Evolutionary conservation across 2,113 vertebrate species (phyloP), one percentile per base, ranked within the genome.

Genomic region (Marmota flaviventris): DNA sequence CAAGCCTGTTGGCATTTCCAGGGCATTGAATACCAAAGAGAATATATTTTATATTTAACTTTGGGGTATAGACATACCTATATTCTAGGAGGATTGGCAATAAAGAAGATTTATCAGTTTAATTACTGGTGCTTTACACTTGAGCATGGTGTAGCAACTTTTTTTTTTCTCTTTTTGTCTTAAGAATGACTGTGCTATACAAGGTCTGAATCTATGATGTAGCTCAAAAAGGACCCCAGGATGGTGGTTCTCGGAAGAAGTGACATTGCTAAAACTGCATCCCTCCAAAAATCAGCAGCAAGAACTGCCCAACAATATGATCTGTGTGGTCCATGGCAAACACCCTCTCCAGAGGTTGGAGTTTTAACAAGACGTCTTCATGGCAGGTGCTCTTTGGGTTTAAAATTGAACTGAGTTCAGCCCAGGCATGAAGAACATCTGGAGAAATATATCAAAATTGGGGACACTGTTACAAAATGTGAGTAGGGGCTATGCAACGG

Each of bases 1-100:
- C 34, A 95, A 85, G 65, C 16, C 69, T 81, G 53, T 56, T 95
- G 94, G 85, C 87, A 92, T 93, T 95, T 90, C 56, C 86, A 98
- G 87, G 56, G 8, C 87, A 97, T 1, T 87, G 76, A 92, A 73
- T 91, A 85, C 22, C 51, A 93, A 81, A 51, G 75, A 84, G 45
- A 88, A 73, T 24, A 53, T 56, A 76, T 82, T 93, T 92, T 89
- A 67, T 94, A 42, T 85, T 96, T 94, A 95, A 94, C 48, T 91
- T 92, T 93, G 78, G 58, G 73, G 29, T 75, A 48, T 91, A 58
- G 94, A 27, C 32, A 1, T 88, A 93, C 39, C 78, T 91, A 3
- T 20, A 67, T 91, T 86, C 42, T 53, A 83, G 63, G n/a, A 94
- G 56, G 84, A 69, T 13, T 73, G 14, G 56, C 61, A 91, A 79